These are phyloP conservation scores for Poeciliopsis retropinna DNA, from an alignment of 2,113 vertebrate species.

Conservation along the genomic window DNA sequence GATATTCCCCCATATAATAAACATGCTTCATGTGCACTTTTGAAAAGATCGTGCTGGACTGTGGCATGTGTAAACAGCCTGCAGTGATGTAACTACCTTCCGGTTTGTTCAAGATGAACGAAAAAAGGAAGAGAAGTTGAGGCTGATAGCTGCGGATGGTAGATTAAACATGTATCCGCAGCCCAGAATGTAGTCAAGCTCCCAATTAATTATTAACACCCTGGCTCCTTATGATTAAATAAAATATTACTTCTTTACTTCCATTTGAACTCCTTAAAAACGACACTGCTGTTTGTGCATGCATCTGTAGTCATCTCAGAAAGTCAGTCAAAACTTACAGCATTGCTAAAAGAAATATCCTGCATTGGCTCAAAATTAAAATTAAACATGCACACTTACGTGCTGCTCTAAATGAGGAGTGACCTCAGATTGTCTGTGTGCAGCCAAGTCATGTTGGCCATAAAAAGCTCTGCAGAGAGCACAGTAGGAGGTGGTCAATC, in stretches of 20 bases:
- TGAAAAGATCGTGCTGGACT: constrained; percentile 32
- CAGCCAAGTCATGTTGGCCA: constrained; percentile 54
- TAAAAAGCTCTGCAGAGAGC: constrained; percentile 54
- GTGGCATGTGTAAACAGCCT: constrained; percentile 54
- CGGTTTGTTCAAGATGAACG: constrained; percentile 47
- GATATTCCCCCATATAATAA: constrained; percentile 35
- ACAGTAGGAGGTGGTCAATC: constrained; percentile 68
- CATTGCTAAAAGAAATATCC: neutral
- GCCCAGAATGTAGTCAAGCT: constrained; percentile 69
- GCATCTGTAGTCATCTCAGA: neutral
- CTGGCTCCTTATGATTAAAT: constrained; percentile 58
- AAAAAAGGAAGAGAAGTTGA: constrained; percentile 15
- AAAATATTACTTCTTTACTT: constrained; percentile 48
- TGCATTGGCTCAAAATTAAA: neutral
- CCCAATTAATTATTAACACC: constrained; percentile 69
- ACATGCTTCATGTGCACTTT: constrained; percentile 23
- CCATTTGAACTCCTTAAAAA: constrained; percentile 12
- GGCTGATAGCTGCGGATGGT: constrained; percentile 51
- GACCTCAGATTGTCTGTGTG: constrained; percentile 23
- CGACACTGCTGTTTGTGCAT: constrained; percentile 21
- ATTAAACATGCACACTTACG: constrained; percentile 1
- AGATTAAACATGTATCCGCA: constrained; percentile 70
- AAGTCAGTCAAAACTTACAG: neutral
- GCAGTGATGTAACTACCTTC: constrained; percentile 56
- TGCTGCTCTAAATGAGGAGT: constrained; percentile 1